Evolutionary conservation across 2,113 vertebrate genomes (phyloP).

Genomic region (Talpa occidentalis): DNA sequence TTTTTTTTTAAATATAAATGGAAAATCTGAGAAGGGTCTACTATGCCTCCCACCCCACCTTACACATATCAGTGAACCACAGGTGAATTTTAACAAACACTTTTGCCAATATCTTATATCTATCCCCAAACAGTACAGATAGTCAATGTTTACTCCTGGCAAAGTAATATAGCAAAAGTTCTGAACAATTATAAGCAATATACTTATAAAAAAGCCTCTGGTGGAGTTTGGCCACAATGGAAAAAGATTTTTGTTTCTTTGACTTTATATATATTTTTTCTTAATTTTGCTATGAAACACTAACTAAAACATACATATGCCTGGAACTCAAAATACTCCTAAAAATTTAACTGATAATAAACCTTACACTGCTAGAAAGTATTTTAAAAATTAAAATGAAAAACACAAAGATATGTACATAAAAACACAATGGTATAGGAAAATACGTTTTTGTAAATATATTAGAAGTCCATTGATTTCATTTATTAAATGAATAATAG

Average conservation of each 20-base stretch:
- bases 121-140: not conserved
- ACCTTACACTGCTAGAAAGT: not conserved
- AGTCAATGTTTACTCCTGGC: slow-evolving; percentile 15
- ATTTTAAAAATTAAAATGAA: not conserved
- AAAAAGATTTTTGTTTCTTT: slow-evolving; percentile 54
- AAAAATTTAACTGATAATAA: slow-evolving; percentile 42
- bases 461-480: not conserved
- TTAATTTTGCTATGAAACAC: slow-evolving; percentile 56
- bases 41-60: not conserved
- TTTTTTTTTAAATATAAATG: slow-evolving; percentile 41
- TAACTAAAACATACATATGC: slow-evolving; percentile 49
- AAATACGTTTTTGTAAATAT: not conserved
- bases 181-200: not conserved
- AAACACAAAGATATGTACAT: not conserved
- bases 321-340: slow-evolving; percentile 30
- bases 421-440: not conserved
- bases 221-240: not conserved
- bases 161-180: slow-evolving; percentile 29
- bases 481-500: not conserved
- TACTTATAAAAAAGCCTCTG: not conserved
- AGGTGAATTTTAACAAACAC: slow-evolving; percentile 35
- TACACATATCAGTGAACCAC: not conserved
- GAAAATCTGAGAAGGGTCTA: not conserved
- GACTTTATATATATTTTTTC: not conserved
- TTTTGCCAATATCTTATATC: not conserved